Evolutionary conservation across 1,140 invertebrate genomes (phyloP), one percentile per base, ranked within the genome.

Genomic region (Hyles euphorbiae): DNA sequence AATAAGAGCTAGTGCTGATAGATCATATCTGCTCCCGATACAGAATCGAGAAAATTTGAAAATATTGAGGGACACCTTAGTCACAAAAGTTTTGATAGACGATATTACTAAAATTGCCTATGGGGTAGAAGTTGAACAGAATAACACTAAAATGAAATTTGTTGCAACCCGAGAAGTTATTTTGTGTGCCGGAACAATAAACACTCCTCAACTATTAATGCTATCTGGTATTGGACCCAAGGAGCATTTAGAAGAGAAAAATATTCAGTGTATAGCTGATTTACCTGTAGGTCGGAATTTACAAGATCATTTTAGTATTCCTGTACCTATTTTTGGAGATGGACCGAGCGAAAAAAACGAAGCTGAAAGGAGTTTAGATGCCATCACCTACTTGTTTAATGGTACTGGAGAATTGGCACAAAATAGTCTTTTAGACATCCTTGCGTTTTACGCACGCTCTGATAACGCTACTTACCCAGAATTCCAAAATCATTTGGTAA

Each of bases 271-370:
- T 1, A 72, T 90, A 11, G 60, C 85, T 36, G 90, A 95, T 72
- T 85, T 93, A 4, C 91, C 92, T 32, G 94, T 95, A 2, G 94
- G 94, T 0, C 70, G 91, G 34, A 95, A 95, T 78, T 87, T 95
- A 0, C 91, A 92, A 64, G 92, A 93, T 68, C 92, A 93, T 43
- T 33, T 63, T 45, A 45, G n/a, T 32, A 48, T 73, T 8, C 68
- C 69, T 32, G 52, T 78, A 5, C 48, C 60, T 32, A 67, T 75
- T 52, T 70, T 61, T 53, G 63, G 63, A 11, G 60, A 71, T 50
- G 45, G 63, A 36, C 58, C 58, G 6, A n/a, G 11, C 11, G 22
- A 53, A 53, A 32, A 22, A n/a, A 34, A 61, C 36, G 10, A 67
- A 12, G 34, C 46, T 36, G 46, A 53, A 22, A 40, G 53, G 7